These are phyloP conservation scores for Chamaea fasciata DNA, from an alignment of 2,113 vertebrate species.

Conservation along the genomic window DNA sequence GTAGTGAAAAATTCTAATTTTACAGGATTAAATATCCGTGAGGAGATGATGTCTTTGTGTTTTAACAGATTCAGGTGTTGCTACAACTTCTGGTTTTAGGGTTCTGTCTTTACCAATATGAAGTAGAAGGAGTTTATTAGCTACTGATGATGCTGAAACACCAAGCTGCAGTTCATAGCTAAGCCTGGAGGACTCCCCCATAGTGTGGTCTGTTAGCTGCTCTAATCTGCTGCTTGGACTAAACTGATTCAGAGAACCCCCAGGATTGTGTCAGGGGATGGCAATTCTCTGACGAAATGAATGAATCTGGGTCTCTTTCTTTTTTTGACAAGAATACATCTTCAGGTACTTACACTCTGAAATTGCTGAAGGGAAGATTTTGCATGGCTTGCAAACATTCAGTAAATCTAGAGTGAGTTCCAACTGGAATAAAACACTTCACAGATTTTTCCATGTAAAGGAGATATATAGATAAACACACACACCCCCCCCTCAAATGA, in stretches of 20 bases:
- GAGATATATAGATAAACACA: neutral
- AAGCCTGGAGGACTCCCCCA: neutral
- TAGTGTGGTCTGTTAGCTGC: neutral
- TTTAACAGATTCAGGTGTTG: neutral
- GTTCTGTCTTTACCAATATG: neutral
- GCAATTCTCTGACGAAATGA: neutral
- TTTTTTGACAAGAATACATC: neutral
- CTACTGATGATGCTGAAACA: neutral
- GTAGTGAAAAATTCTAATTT: neutral
- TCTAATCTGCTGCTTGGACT: neutral
- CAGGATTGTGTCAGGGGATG: neutral
- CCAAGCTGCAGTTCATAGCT: neutral
- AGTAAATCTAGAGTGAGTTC: neutral
- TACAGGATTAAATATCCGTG: neutral
- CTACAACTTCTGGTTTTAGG: neutral
- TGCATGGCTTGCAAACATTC: neutral
- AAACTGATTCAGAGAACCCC: neutral
- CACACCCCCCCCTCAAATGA: fast-evolving
- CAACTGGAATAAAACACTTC: neutral
- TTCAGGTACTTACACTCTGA: neutral
- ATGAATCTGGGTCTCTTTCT: neutral
- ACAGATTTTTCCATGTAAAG: neutral
- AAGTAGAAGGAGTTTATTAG: neutral
- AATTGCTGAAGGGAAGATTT: neutral
- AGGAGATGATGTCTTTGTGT: neutral